Base-by-base conservation (phyloP, 2,797 vertebrate genomes). In the Podarcis siculus region DNA sequence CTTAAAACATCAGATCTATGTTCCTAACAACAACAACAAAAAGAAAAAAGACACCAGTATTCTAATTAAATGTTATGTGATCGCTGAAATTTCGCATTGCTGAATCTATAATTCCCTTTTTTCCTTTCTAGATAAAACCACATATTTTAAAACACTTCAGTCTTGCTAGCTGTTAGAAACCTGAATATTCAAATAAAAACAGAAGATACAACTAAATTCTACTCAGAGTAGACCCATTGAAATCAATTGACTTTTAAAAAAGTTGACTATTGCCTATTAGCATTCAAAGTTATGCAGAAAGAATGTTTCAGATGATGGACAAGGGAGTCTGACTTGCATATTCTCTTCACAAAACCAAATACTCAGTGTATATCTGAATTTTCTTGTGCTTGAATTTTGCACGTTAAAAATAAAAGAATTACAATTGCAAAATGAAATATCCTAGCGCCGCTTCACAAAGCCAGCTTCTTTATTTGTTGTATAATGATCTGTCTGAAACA, bases 81-180 rank as follows among this genome's bases (percentile, higher is more conserved):
- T 79, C 83, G 91, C 79, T 89, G 90, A 88, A 88, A 90, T 92
- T 93, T 92, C 39, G 88, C 91, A 89, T 83, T 35, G 7, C 64
- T 66, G 7, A 77, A n/a, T 89, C 90, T 94, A 61, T 19, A 86
- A 76, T 64, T 88, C 80, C 89, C 45, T 78, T 89, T 96, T 87
- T 58, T 49, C 90, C 66, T 94, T 72, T 87, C 69, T 82, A 85
- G 58, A 87, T n/a, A 83, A 83, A 49, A 86, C 19, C 37, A 23
- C 75, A 85, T 84, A 83, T 88, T 91, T 15, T 72, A 49, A 83
- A 69, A 78, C 32, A 82, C 35, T 58, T 27, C n/a, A n/a, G 2
- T 30, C 17, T 66, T 80, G 35, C 23, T 78, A 6, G 32, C 3
- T 83, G 7, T 83, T 69, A 66, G 32, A 37, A 49, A 80, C 25